Conservation (phyloP, 1,140 invertebrate species). For the Heliothis subflexa region DNA sequence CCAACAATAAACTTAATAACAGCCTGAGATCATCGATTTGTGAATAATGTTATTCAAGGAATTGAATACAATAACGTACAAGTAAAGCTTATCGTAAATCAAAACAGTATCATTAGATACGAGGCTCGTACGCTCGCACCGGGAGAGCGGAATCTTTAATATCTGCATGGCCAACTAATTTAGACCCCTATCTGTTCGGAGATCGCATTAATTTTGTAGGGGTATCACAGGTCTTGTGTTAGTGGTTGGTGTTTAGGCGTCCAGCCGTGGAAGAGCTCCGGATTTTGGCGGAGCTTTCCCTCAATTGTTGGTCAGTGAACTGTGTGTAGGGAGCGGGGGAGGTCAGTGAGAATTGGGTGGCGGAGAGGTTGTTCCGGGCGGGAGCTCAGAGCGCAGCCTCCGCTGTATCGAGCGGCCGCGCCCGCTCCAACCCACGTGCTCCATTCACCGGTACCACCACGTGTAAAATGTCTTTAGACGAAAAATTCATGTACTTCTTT, state of each 20-base stretch:
- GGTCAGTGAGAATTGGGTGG: conserved; percentile 58
- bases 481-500: conserved; percentile 13
- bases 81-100: conserved; percentile 60
- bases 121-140: conserved; percentile 48
- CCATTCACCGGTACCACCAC: conserved; percentile 77
- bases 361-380: conserved; percentile 65
- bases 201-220: conserved; percentile 59
- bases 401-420: conserved; percentile 80
- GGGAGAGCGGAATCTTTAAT: conserved; percentile 56
- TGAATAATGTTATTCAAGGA: conserved; percentile 17
- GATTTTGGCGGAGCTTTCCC: conserved; percentile 44
- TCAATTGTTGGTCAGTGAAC: conserved; percentile 48
- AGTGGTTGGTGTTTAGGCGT: conserved; percentile 56
- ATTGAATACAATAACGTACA: conserved; percentile 48
- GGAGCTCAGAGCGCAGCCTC: conserved; percentile 79
- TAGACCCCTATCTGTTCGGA: conserved; percentile 53
- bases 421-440: conserved; percentile 73
- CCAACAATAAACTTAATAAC: background rate
- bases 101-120: conserved; percentile 59
- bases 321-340: conserved; percentile 49
- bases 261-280: conserved; percentile 52
- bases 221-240: conserved; percentile 58
- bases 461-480: conserved; percentile 58
- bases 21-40: background rate
- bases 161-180: conserved; percentile 54